Conservation (phyloP, 2,797 vertebrate species). For the Brachyalestes nurse region DNA sequence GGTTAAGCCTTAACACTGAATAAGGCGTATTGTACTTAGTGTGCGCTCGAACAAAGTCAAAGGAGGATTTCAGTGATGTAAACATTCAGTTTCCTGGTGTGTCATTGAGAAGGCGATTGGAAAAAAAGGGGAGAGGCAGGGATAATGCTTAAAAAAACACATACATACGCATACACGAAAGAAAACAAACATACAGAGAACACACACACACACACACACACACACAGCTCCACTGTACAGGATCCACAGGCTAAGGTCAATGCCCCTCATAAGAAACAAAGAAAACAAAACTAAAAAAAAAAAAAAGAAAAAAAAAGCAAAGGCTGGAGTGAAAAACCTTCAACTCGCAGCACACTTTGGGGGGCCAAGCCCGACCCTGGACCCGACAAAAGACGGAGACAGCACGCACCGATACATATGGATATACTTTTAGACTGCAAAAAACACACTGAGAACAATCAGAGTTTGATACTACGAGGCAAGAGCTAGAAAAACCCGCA, state of each 20-base stretch:
- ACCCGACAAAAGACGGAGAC: slow-evolving; percentile 75
- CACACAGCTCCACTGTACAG: slow-evolving; percentile 47
- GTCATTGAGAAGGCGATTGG: slow-evolving; percentile 74
- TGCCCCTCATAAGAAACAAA: too few relatives aligned
- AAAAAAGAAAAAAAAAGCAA: slow-evolving; percentile 38
- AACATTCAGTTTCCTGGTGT: slow-evolving; percentile 82
- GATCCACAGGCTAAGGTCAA: slow-evolving; percentile 41
- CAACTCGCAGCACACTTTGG: slow-evolving; percentile 46
- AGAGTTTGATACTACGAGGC: slow-evolving; percentile 65
- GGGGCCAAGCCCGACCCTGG: slow-evolving; percentile 65
- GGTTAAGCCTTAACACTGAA: slow-evolving; percentile 69
- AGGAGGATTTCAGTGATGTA: slow-evolving; percentile 82
- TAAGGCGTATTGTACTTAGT: slow-evolving; percentile 83
- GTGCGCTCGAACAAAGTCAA: slow-evolving; percentile 80
- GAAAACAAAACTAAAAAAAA: slow-evolving; percentile 40
- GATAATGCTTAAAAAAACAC: slow-evolving; percentile 54
- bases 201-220: slow-evolving; percentile 35
- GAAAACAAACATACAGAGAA: slow-evolving; percentile 29
- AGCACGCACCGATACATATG: slow-evolving; percentile 71
- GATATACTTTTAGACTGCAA: slow-evolving; percentile 70
- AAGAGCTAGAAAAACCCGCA: slow-evolving; percentile 65
- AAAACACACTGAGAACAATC: slow-evolving; percentile 64
- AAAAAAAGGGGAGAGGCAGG: slow-evolving; percentile 56
- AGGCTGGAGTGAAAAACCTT: slow-evolving; percentile 54
- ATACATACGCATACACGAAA: slow-evolving; percentile 28